These are phyloP conservation scores for Thalassoma bifasciatum DNA, from an alignment of 2,113 vertebrate species.

Conservation along the genomic window DNA sequence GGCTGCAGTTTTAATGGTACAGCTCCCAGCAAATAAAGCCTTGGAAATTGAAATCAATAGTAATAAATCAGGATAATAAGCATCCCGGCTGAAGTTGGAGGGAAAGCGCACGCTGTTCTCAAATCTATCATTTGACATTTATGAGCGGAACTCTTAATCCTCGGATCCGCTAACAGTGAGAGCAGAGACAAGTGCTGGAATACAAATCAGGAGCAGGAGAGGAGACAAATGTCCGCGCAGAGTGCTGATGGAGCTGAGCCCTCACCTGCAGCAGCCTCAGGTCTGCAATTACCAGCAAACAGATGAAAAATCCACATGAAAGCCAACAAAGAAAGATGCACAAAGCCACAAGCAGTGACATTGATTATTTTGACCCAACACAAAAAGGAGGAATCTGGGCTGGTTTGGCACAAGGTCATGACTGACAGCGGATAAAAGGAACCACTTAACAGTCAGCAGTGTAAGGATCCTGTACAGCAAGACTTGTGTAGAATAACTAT, in stretches of 20 bases:
- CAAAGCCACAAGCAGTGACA: constrained; percentile 28
- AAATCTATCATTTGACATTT: constrained; percentile 73
- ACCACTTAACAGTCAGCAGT: background rate
- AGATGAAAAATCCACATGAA: constrained; percentile 55
- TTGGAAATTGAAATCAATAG: constrained; percentile 78
- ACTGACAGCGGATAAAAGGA: background rate
- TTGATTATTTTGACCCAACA: constrained; percentile 34
- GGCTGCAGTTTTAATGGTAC: constrained; percentile 66
- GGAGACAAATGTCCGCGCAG: constrained; percentile 43
- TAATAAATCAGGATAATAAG: constrained; percentile 80
- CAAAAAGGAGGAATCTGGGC: background rate
- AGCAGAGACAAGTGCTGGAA: constrained; percentile 30
- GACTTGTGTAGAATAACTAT: no score
- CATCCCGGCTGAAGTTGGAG: constrained; percentile 48
- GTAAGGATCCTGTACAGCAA: no score
- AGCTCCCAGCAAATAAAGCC: constrained; percentile 68
- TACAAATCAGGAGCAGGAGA: constrained; percentile 47
- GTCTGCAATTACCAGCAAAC: constrained; percentile 68
- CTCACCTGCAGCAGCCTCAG: constrained; percentile 22
- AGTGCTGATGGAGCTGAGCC: constrained; percentile 29
- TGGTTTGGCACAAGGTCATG: constrained; percentile 19
- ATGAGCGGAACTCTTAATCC: constrained; percentile 72
- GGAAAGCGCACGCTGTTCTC: constrained; percentile 45
- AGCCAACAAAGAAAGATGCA: constrained; percentile 32
- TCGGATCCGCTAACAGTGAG: constrained; percentile 34